phyloP scores from a whole-genome alignment of 2,113 vertebrate species.

The Lophotis ruficrista region DNA sequence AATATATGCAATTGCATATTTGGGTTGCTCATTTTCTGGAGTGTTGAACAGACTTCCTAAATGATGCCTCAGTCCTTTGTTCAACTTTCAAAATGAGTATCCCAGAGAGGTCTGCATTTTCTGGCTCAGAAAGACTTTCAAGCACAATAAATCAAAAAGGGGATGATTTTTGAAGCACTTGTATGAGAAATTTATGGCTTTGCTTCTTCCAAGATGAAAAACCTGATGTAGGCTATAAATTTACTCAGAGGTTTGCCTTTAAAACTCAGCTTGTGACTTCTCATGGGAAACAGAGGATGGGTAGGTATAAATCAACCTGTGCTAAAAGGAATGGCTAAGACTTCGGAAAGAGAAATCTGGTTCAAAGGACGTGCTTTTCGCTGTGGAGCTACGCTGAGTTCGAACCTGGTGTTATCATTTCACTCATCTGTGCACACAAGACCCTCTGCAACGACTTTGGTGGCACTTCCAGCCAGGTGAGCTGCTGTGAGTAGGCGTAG shows the following conservation, averaged over 20 bases:
- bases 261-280: constrained; percentile 1
- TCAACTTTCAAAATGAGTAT: constrained; percentile 39
- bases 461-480: not conserved
- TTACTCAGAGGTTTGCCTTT: not conserved
- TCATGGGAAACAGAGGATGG: not conserved
- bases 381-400: not conserved
- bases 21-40: not conserved
- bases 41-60: not conserved
- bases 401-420: not conserved
- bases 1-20: not conserved
- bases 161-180: constrained; percentile 1
- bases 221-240: constrained; percentile 14
- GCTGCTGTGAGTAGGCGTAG: not conserved
- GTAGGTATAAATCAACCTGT: not conserved
- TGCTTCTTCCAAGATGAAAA: constrained; percentile 26
- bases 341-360: not conserved
- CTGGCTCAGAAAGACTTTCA: constrained; percentile 23
- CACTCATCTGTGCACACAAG: not conserved
- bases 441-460: not conserved
- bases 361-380: not conserved
- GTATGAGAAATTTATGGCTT: constrained; percentile 2
- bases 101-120: constrained; percentile 15
- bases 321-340: not conserved
- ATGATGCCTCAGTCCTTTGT: not conserved
- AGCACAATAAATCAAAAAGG: constrained; percentile 16